Conservation (phyloP, 2,113 vertebrate species). For the Trematocara stigmaticum region DNA sequence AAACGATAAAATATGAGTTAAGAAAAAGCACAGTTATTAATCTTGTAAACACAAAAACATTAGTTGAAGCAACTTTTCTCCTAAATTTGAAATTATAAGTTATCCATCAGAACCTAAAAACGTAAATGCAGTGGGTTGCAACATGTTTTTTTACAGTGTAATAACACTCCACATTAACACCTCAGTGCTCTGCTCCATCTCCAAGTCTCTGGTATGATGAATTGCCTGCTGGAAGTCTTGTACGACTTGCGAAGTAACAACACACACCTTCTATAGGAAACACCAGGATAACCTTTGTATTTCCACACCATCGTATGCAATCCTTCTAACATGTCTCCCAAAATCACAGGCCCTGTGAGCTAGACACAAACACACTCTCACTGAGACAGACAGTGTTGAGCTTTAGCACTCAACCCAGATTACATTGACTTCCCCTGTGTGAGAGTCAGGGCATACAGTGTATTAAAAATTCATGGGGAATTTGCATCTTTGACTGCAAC, state of each 20-base stretch:
- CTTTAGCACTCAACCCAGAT: background rate
- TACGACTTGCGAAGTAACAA: background rate
- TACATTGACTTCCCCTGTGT: background rate
- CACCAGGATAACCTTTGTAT: background rate
- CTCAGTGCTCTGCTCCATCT: background rate
- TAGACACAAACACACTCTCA: background rate
- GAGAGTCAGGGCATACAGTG: conserved; percentile 7
- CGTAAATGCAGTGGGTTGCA: too few relatives aligned
- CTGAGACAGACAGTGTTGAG: background rate
- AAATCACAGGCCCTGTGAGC: background rate
- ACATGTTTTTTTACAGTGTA: too few relatives aligned
- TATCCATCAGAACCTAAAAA: too few relatives aligned
- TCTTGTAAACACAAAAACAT: too few relatives aligned
- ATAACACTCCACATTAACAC: conserved; percentile 40
- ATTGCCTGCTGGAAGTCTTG: conserved; percentile 12
- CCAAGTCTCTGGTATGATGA: background rate
- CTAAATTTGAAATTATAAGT: too few relatives aligned
- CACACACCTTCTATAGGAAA: background rate
- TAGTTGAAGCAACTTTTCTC: too few relatives aligned
- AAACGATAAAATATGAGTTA: too few relatives aligned
- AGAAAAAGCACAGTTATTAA: too few relatives aligned
- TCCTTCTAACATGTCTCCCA: background rate
- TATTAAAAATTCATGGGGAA: conserved; percentile 30
- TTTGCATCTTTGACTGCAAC: conserved; percentile 1
- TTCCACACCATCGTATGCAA: background rate